Percentiles rank a stretch among this genome's conserved stretches.
Conservation (phyloP, 2,888 invertebrate species). For the Steinernema scapterisci region DNA sequence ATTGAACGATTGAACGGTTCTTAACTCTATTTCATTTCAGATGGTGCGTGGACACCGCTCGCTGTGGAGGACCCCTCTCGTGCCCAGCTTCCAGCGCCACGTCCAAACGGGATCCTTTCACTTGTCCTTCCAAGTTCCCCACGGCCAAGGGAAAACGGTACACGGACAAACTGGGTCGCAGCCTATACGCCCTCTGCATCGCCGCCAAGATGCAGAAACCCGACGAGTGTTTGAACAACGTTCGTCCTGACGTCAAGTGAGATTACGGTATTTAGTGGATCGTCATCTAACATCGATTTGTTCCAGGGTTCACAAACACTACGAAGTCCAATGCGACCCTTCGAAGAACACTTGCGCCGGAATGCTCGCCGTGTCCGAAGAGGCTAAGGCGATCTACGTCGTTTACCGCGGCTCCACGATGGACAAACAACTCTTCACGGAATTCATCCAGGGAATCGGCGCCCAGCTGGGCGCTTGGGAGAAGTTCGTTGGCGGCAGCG, state of each 20-base stretch:
- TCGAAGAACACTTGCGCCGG: constrained; percentile 58
- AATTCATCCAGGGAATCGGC: constrained; percentile 62
- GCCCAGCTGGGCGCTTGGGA: constrained; percentile 67
- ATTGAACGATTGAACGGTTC: no score
- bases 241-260: constrained; percentile 62
- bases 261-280: background rate
- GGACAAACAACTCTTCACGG: constrained; percentile 63
- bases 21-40: constrained; percentile 43
- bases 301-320: constrained; percentile 53
- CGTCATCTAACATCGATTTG: no score
- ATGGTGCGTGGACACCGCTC: constrained; percentile 60
- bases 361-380: constrained; percentile 61
- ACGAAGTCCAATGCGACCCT: constrained; percentile 63
- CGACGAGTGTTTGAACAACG: constrained; percentile 58
- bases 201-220: constrained; percentile 57
- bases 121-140: constrained; percentile 59
- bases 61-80: constrained; percentile 63
- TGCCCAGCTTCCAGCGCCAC: constrained; percentile 63
- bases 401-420: constrained; percentile 63
- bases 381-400: constrained; percentile 53
- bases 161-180: constrained; percentile 64
- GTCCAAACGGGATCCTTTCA: constrained; percentile 64
- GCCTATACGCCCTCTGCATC: constrained; percentile 60
- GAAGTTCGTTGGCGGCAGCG: constrained; percentile 64
- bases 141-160: constrained; percentile 60